A percentile compares a stretch with the other conserved stretches of the same genome.
phyloP scores from a whole-genome alignment of 1,140 invertebrate species.

The Drosophila setifemur region DNA sequence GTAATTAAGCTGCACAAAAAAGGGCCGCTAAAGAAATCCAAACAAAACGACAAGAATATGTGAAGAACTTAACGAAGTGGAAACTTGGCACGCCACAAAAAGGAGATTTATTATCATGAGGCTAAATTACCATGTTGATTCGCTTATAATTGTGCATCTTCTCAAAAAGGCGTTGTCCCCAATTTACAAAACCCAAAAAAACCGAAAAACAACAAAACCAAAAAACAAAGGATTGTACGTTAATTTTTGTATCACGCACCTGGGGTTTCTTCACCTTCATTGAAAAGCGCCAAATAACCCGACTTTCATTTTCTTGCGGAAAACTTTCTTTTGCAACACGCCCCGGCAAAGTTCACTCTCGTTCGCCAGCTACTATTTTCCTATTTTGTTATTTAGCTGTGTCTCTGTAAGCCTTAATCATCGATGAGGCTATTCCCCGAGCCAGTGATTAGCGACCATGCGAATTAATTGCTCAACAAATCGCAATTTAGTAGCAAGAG shows the following conservation, averaged over 20 bases:
- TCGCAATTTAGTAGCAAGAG: constrained; percentile 38
- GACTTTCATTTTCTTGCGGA: constrained; percentile 6
- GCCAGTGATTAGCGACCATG: constrained; percentile 14
- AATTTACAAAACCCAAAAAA: no score
- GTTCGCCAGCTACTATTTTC: constrained; percentile 14
- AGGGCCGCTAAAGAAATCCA: neutral
- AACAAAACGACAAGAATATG: neutral
- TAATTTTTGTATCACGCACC: constrained; percentile 10
- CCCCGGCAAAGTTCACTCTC: constrained; percentile 19
- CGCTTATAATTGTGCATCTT: constrained; percentile 23
- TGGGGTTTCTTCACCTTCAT: neutral
- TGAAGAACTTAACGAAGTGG: constrained; percentile 5
- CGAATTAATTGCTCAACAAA: constrained; percentile 42
- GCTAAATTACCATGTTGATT: constrained; percentile 33
- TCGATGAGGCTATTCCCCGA: neutral
- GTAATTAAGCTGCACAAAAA: constrained; percentile 27
- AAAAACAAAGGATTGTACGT: neutral
- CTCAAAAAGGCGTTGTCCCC: neutral
- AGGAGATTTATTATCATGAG: constrained; percentile 30
- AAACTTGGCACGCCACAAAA: constrained; percentile 13
- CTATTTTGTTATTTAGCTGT: neutral
- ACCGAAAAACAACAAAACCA: neutral
- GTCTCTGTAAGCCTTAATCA: constrained; percentile 14
- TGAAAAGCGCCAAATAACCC: neutral
- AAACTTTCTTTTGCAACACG: constrained; percentile 26